Conservation (phyloP, 2,888 invertebrate species). For the Limnephilus lunatus region DNA sequence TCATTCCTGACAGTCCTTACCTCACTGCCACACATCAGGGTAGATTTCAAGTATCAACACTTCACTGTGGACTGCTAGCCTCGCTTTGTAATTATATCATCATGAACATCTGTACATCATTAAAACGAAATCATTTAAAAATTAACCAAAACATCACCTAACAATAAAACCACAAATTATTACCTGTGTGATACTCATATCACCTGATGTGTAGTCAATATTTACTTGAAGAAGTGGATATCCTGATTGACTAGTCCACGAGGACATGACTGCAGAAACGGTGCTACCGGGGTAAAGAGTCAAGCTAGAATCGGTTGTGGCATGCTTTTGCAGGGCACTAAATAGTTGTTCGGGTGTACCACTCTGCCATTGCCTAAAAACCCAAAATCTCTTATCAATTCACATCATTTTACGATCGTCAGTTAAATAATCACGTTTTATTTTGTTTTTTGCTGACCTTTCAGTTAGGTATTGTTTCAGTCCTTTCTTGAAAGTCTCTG, state of each 20-base stretch:
- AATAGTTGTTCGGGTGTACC: constrained; percentile 77
- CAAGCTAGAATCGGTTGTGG: constrained; percentile 69
- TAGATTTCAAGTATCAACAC: background rate
- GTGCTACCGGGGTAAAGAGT: constrained; percentile 67
- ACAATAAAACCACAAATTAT: constrained; percentile 63
- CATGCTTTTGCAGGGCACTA: constrained; percentile 72
- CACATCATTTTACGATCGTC: background rate
- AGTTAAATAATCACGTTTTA: background rate
- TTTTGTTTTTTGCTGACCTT: constrained; percentile 72
- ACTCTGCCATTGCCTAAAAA: constrained; percentile 67
- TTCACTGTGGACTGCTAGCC: background rate
- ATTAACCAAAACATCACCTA: background rate
- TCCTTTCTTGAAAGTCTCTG: constrained; percentile 75
- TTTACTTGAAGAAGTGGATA: constrained; percentile 79
- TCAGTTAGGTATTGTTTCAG: constrained; percentile 77
- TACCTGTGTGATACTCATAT: constrained; percentile 75
- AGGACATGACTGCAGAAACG: constrained; percentile 75
- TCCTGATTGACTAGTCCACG: constrained; percentile 81
- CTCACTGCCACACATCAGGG: background rate
- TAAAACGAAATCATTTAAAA: background rate
- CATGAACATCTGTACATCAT: background rate
- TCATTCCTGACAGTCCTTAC: too few relatives aligned
- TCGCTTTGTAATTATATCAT: background rate
- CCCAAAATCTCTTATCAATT: background rate
- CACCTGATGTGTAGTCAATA: constrained; percentile 73